Conservation (phyloP, 1,140 invertebrate genomes). For the Eulimnadia texana region DNA sequence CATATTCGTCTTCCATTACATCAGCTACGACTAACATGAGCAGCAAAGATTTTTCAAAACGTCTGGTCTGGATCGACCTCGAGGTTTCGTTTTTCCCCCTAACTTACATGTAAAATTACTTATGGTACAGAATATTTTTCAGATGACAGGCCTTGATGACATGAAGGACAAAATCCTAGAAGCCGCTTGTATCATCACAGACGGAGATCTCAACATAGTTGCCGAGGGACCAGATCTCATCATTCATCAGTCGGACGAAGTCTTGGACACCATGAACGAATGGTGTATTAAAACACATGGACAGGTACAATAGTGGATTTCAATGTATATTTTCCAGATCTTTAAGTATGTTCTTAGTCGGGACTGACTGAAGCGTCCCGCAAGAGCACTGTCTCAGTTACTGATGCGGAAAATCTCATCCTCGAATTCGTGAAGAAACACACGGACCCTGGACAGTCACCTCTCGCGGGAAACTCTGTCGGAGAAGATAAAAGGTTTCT, state of each 20-base stretch:
- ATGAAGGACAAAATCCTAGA: conserved; percentile 68
- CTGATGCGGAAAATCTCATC: conserved; percentile 51
- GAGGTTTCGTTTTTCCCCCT: background rate
- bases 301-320: conserved; percentile 27
- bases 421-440: conserved; percentile 56
- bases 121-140: conserved; percentile 24
- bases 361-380: conserved; percentile 55
- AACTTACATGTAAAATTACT: too few relatives aligned
- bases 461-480: conserved; percentile 78
- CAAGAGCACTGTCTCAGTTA: conserved; percentile 46
- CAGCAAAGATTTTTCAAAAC: background rate
- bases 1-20: too few relatives aligned
- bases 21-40: background rate
- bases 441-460: conserved; percentile 45
- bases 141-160: conserved; percentile 68
- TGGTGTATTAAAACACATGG: conserved; percentile 69
- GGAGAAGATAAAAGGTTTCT: conserved; percentile 72
- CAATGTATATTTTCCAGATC: background rate
- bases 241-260: conserved; percentile 57
- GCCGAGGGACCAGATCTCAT: conserved; percentile 62
- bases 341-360: conserved; percentile 33
- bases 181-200: conserved; percentile 74
- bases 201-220: conserved; percentile 59
- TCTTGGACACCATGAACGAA: conserved; percentile 60
- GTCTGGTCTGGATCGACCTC: background rate